Base-by-base conservation (phyloP, 1,140 invertebrate species). In the Campoletis sonorensis region DNA sequence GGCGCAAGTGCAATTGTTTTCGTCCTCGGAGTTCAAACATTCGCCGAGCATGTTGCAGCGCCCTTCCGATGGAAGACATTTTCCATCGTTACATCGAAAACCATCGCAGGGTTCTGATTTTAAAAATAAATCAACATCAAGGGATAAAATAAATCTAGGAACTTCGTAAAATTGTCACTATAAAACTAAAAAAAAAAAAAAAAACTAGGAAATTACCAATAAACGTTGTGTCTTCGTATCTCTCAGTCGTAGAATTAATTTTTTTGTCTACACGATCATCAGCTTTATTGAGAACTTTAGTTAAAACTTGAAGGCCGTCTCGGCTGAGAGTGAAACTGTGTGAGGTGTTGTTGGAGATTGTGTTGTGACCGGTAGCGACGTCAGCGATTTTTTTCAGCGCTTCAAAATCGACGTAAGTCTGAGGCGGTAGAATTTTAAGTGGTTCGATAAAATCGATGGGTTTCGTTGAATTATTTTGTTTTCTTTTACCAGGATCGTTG, bases 1-100 rank as follows among this genome's bases (percentile, higher is more conserved):
- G 8, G 95, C 95, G 87, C 96, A 97, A 11, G 94, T 94, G 87
- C 96, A 97, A 67, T 94, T 93, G 8, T 91, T 90, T 89, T 97
- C 96, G 86, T 97, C 96, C 81, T 95, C 94, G 0, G 95, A 95
- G 80, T 94, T 94, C 1, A 92, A 85, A 86, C 96, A 97, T 86
- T 97, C 96, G 10, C 95, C 91, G 5, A 96, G 89, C 87, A 95
- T 94, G 86, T 97, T 96, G 86, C 96, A 97, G 78, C 95, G 93
- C 3, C 94, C 94, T 13, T 93, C 93, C 61, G 93, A 86, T 0
- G 95, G 93, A 18, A 97, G 90, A 88, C 96, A 97, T 83, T 94
- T 93, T 0, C 94, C 95, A 86, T 93, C 94, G 2, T 88, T 87
- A 88, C 96, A 96, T 75, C 90, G 85, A 67, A 91, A 92, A 16